phyloP scores from a whole-genome alignment of 2,888 invertebrate species.

The Eretmocerus hayati region DNA sequence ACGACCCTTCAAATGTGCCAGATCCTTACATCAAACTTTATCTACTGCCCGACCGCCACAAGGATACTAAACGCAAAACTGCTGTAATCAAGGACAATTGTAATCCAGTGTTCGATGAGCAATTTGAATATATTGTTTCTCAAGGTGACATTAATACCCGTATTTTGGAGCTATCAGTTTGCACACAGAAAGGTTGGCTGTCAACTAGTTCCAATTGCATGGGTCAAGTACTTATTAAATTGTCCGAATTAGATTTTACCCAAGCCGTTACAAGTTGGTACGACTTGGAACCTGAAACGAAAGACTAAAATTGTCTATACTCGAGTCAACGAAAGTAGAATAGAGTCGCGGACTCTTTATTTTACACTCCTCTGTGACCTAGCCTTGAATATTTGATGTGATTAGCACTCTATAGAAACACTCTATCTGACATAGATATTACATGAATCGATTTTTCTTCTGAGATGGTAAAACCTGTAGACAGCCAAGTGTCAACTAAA shows the following conservation, averaged over 20 bases:
- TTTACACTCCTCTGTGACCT: too few species aligned
- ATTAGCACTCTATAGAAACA: too few species aligned
- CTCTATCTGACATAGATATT: too few species aligned
- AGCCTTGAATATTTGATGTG: too few species aligned
- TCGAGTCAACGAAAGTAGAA: too few species aligned
- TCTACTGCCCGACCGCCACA: slow-evolving; percentile 74
- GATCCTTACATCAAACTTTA: slow-evolving; percentile 88
- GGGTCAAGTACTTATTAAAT: slow-evolving; percentile 68
- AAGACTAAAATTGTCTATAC: slow-evolving; percentile 35
- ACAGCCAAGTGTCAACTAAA: too few species aligned
- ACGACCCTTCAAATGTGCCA: slow-evolving; percentile 76
- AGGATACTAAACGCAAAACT: slow-evolving; percentile 83
- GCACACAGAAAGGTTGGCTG: slow-evolving; percentile 79
- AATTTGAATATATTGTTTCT: slow-evolving; percentile 82
- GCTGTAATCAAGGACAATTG: slow-evolving; percentile 80
- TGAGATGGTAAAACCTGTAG: too few species aligned
- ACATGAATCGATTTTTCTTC: too few species aligned
- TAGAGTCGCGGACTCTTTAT: too few species aligned
- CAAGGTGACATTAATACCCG: slow-evolving; percentile 70
- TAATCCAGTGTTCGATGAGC: slow-evolving; percentile 85
- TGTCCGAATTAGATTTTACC: slow-evolving; percentile 61
- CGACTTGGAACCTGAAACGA: slow-evolving; percentile 57
- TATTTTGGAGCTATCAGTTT: slow-evolving; percentile 77
- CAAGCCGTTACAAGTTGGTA: slow-evolving; percentile 69
- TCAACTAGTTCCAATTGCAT: slow-evolving; percentile 74